phyloP scores from a whole-genome alignment of 2,888 invertebrate species.

The Invenusta paracnida region DNA sequence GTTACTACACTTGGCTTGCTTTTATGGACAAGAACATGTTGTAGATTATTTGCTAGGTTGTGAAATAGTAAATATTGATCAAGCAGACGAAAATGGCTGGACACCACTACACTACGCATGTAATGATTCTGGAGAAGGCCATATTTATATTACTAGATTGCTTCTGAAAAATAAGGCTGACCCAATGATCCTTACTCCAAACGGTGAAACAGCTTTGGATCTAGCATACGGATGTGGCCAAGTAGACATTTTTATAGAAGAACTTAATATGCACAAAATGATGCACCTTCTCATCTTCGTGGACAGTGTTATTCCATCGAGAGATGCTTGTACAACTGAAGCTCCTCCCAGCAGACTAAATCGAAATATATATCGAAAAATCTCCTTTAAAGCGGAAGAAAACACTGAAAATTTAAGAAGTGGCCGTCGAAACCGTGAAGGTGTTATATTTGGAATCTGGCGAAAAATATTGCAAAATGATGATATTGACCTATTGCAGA shows the following conservation, averaged over 20 bases:
- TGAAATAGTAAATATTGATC: slow-evolving; percentile 9
- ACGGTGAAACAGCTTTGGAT: slow-evolving; percentile 30
- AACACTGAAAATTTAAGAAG: no score
- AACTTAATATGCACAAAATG: background rate
- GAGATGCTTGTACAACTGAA: background rate
- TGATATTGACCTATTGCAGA: slow-evolving; percentile 28
- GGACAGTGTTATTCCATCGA: background rate
- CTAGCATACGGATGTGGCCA: slow-evolving; percentile 37
- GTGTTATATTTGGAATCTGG: slow-evolving; percentile 11
- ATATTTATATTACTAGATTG: background rate
- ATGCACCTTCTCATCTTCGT: background rate
- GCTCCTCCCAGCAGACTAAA: background rate
- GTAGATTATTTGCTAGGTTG: background rate
- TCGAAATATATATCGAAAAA: background rate
- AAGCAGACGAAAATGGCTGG: slow-evolving; percentile 37
- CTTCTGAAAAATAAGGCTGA: slow-evolving; percentile 31
- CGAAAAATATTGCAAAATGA: slow-evolving; percentile 36
- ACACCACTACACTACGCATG: slow-evolving; percentile 38
- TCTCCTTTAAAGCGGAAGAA: background rate
- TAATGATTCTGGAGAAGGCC: background rate
- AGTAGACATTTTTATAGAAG: slow-evolving; percentile 25
- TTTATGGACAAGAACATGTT: slow-evolving; percentile 16
- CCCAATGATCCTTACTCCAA: slow-evolving; percentile 17
- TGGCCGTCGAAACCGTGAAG: background rate
- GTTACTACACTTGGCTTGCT: slow-evolving; percentile 35